Evolutionary conservation across 1,140 invertebrate species (phyloP), one percentile per base, ranked within the genome.

Genomic region (Drosophila lowei): DNA sequence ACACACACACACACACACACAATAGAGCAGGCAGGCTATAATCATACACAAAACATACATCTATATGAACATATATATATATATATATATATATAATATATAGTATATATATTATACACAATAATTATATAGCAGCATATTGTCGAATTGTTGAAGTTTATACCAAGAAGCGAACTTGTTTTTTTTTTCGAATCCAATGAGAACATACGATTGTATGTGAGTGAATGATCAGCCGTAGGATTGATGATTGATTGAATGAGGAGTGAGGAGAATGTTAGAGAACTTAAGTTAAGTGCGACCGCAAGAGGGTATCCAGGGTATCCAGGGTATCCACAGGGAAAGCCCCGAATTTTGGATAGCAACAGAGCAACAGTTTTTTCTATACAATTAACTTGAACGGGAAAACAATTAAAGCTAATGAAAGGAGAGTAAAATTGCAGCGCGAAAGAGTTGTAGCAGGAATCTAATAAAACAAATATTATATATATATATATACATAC

Each of bases 61-160:
- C 50, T 55, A 66, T 52, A 72, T 62, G 61, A 66, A 72, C 38
- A 61, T 58, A 54, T 53, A 77, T 38, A 77, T 52, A 52, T 9
- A 30, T 9, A 30, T 30, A 30, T 43, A 46, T 61, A 63, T 58
- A 54, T 57, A 77, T 43, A 23, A 23, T 23, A 77, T 50, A 52
- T 30, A 30, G 28, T 30, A 13, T 38, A 38, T 38, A 38, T 13
- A 38, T 43, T 62, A 64, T 68, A 68, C 57, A 68, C 63, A 68
- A 68, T 68, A 68, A 68, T 68, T 78, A 66, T 72, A 72, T 72
- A 78, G 68, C 70, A 79, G 59, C 63, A 79, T 60, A 79, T 68
- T 85, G 80, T 84, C 80, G 65, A 77, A 85, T 85, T 85, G 80
- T 85, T 80, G 77, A 84, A 79, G 57, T 85, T 84, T 79, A 67